Base-by-base conservation (phyloP, 2,888 invertebrate genomes). In the Nomada ferruginata region DNA sequence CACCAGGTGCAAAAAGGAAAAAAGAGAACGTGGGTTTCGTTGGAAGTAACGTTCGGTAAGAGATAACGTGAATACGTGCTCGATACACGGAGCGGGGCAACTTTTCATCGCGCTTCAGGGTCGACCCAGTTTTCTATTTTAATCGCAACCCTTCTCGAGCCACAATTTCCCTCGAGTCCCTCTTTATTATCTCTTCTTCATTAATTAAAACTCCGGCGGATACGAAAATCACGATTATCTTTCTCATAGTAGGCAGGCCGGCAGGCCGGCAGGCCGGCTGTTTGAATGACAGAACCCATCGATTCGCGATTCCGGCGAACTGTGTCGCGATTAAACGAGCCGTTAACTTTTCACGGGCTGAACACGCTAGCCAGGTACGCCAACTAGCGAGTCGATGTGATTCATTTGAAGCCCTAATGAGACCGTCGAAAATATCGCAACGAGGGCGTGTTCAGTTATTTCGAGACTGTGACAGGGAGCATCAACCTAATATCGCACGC, bases 381-480 rank as follows among this genome's bases (percentile, higher is more conserved):
- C 29, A 44, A 63, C 18, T 50, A 57, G 13, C 23, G 50, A 63
- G 42, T 13, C 60, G 23, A 10, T 3, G 53, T 23, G 76, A 79
- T 69, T 81, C 80, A 50, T 81, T 82, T 71, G 10, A 50, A 66
- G 55, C 65, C 11, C 55, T 76, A 83, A 87, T 78, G 83, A 77
- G 59, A 42, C 66, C 71, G 79, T 85, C 83, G 78, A 87, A 88
- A 84, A 74, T 76, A 69, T 70, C 76, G 80, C 75, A 81, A 80
- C 81, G 76, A 84, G 87, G 72, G 64, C 76, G 82, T 72, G 69
- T 47, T 70, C 60, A 59, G 83, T 84, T 90, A 90, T 90, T 90
- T 90, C 64, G 66, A 80, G 88, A 88, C 69, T 75, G 68, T 79
- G 83, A 75, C 84, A 60, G 82, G 80, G 88, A 86, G 84, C 88